phyloP scores from a whole-genome alignment of 2,113 vertebrate species.

The Lepus europaeus region DNA sequence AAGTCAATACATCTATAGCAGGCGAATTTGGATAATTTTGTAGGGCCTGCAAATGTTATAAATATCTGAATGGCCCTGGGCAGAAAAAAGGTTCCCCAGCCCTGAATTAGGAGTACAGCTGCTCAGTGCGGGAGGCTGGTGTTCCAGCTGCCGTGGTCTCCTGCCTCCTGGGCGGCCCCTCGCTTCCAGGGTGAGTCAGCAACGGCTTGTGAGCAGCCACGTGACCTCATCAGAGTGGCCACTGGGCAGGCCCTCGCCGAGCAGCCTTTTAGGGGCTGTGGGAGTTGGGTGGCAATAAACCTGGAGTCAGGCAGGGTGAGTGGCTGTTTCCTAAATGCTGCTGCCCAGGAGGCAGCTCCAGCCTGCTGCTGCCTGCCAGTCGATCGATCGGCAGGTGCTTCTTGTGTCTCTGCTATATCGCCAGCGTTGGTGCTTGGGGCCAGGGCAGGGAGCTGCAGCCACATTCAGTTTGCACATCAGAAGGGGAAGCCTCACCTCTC shows the following conservation, averaged over 20 bases:
- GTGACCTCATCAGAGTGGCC: constrained; percentile 68
- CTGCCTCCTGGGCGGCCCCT: not conserved
- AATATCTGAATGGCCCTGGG: no score
- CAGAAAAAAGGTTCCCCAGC: no score
- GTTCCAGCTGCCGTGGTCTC: not conserved
- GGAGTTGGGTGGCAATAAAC: constrained; percentile 63
- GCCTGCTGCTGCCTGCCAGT: not conserved
- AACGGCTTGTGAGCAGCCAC: rapidly evolving
- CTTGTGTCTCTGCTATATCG: not conserved
- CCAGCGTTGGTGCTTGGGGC: not conserved
- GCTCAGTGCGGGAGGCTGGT: not conserved
- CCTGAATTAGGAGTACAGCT: not conserved
- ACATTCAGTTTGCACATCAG: not conserved
- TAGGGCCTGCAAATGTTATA: no score
- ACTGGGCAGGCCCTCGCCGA: not conserved
- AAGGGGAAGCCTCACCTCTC: not conserved
- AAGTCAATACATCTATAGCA: no score
- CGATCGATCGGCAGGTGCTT: constrained; percentile 18
- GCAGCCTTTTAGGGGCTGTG: constrained; percentile 53
- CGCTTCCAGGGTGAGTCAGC: not conserved
- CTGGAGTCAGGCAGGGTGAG: not conserved
- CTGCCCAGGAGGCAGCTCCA: not conserved
- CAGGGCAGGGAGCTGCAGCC: not conserved
- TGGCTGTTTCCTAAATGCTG: constrained; percentile 22
- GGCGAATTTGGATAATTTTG: no score